Evolutionary conservation across 2,888 invertebrate genomes (phyloP).

Genomic region (Clitarchus hookeri): DNA sequence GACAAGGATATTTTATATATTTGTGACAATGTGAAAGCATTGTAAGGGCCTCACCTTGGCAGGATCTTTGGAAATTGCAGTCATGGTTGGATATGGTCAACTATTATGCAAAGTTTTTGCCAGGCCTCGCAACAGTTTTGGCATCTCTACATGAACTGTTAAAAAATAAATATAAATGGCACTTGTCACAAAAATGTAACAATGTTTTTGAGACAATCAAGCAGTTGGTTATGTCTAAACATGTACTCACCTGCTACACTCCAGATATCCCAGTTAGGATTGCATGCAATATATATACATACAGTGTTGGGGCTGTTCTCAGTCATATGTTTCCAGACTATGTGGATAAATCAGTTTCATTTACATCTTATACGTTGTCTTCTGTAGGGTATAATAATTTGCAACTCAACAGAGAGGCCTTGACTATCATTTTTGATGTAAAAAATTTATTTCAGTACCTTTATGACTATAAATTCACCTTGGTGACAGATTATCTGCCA

Average conservation of each 20-base stretch:
- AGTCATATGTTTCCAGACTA: slow-evolving; percentile 42
- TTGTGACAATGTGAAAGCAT: background rate
- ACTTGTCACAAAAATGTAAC: too few relatives aligned
- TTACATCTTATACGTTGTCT: slow-evolving; percentile 44
- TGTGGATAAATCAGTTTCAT: slow-evolving; percentile 43
- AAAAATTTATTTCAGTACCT: slow-evolving; percentile 44
- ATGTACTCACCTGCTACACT: background rate
- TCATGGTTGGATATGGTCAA: slow-evolving; percentile 43
- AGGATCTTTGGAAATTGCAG: slow-evolving; percentile 37
- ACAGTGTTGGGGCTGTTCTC: slow-evolving; percentile 46
- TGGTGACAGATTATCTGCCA: slow-evolving; percentile 53
- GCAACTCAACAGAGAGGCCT: slow-evolving; percentile 46
- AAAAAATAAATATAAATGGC: too few relatives aligned
- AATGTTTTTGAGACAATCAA: too few relatives aligned
- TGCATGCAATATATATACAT: slow-evolving; percentile 50
- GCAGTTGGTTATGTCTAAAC: background rate
- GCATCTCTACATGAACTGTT: too few relatives aligned
- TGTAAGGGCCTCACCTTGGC: slow-evolving; percentile 29
- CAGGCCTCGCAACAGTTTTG: background rate
- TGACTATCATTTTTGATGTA: slow-evolving; percentile 46
- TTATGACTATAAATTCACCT: slow-evolving; percentile 43
- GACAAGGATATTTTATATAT: background rate
- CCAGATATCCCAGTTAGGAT: slow-evolving; percentile 40
- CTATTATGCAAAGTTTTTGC: slow-evolving; percentile 17
- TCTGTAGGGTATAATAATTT: slow-evolving; percentile 45